Evolutionary conservation across 2,797 vertebrate species (phyloP), one percentile per base, ranked within the genome.

Genomic region (Anisognathus igniventris): DNA sequence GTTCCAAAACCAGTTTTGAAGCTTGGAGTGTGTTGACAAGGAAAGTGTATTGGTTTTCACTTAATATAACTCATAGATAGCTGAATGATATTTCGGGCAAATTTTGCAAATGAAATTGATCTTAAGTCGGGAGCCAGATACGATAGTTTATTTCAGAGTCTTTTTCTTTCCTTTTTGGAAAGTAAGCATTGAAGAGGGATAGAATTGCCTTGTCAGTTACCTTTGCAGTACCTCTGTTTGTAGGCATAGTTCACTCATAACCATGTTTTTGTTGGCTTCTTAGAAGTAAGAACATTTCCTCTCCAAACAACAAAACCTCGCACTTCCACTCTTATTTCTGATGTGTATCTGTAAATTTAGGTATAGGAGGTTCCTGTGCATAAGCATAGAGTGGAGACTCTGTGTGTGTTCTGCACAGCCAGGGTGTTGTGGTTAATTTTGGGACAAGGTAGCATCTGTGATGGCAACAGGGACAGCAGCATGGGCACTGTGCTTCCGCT

Each of bases 191-290:
- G 66, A 91, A 87, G 78, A 93, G 67, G 9, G 24, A 14, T 96
- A 68, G 72, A 94, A 71, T 58, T 50, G 16, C 21, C 23, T 73
- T 71, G 35, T 92, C 37, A 20, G 17, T 50, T 72, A 22, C 54
- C 44, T 56, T 79, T 85, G 47, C 8, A 31, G 10, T 57, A 8
- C 33, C 21, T 88, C 61, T 83, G 39, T 89, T 35, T 22, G 74
- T 77, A 77, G 67, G 58, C 72, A 56, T 51, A 44, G 37, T 75
- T 96, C 96, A 91, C 44, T 76, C 64, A 10, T 93, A 95, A 74
- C 44, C 68, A 12, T 67, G 50, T 86, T 96, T 93, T 83, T 88
- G 56, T 77, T 95, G 89, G 74, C 68, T 94, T 96, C 68, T 24
- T 57, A 88, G 72, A 40, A 75, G n/a, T 91, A 92, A 92, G 81